Evolutionary conservation across 1,140 invertebrate genomes (phyloP).

Genomic region (Galleria mellonella): DNA sequence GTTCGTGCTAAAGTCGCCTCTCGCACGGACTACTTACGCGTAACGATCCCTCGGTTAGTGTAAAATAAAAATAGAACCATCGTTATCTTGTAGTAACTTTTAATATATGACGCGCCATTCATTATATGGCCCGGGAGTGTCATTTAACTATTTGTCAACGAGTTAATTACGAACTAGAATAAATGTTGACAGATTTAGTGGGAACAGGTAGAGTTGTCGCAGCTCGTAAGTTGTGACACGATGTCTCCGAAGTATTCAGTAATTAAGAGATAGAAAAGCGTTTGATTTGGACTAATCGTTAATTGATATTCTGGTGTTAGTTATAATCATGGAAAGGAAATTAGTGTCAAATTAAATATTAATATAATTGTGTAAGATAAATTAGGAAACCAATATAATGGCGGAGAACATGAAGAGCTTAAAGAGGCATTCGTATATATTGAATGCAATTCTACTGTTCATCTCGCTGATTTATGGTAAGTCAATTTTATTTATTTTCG

Average conservation of each 20-base stretch:
- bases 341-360: conserved; percentile 43
- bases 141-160: conserved; percentile 57
- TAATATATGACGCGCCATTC: conserved; percentile 48
- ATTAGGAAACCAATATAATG: conserved; percentile 42
- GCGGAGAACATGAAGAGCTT: conserved; percentile 44
- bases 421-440: conserved; percentile 49
- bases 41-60: conserved; percentile 27
- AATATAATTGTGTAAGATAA: conserved; percentile 17
- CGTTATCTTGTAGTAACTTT: conserved; percentile 28
- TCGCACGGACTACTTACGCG: conserved; percentile 33
- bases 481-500: conserved; percentile 26
- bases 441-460: conserved; percentile 58
- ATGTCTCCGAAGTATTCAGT: conserved; percentile 19
- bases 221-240: conserved; percentile 42
- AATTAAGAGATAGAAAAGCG: conserved; percentile 5
- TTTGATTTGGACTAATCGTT: not conserved
- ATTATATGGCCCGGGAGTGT: conserved; percentile 45
- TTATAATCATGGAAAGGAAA: conserved; percentile 51
- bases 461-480: conserved; percentile 63
- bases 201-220: conserved; percentile 28
- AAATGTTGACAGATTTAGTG: conserved; percentile 57
- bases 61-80: conserved; percentile 49
- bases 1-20: conserved; percentile 22
- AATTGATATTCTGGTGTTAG: conserved; percentile 3
- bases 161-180: conserved; percentile 52